These are phyloP conservation scores for Drosophila pectinifera DNA, from an alignment of 1,140 invertebrate species.

Conservation along the genomic window DNA sequence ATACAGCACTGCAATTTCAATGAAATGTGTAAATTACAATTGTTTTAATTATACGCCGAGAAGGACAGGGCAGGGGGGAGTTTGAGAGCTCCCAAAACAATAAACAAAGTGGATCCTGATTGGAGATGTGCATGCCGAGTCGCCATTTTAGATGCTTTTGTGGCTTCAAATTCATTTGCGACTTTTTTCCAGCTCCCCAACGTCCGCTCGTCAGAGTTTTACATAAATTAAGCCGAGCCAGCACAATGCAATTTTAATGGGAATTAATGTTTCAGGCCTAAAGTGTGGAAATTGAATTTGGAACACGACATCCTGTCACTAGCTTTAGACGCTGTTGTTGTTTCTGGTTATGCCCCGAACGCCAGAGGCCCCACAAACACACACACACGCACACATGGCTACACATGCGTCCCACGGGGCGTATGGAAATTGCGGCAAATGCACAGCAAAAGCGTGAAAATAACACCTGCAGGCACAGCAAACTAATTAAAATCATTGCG, in stretches of 20 bases:
- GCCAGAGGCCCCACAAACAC: slow-evolving; percentile 7
- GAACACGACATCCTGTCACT: slow-evolving; percentile 6
- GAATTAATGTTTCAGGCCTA: slow-evolving; percentile 60
- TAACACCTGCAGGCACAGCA: slow-evolving; percentile 63
- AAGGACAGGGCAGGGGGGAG: not conserved
- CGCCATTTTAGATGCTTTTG: slow-evolving; percentile 6
- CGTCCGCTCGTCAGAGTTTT: slow-evolving; percentile 47
- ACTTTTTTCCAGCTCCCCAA: slow-evolving; percentile 25
- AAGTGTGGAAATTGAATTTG: slow-evolving; percentile 65
- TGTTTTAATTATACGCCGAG: slow-evolving; percentile 42
- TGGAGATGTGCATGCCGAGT: slow-evolving; percentile 2
- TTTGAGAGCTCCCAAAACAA: slow-evolving; percentile 11
- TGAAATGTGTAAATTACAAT: slow-evolving; percentile 46
- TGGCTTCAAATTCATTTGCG: slow-evolving; percentile 34
- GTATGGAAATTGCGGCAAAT: slow-evolving; percentile 33
- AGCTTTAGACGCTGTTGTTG: not conserved
- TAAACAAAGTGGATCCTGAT: slow-evolving; percentile 29
- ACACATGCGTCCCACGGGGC: slow-evolving; percentile 1
- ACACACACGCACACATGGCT: not conserved
- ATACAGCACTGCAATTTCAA: slow-evolving; percentile 32
- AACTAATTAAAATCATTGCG: slow-evolving; percentile 72
- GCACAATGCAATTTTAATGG: slow-evolving; percentile 67
- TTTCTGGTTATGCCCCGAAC: slow-evolving; percentile 11
- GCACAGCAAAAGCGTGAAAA: slow-evolving; percentile 48
- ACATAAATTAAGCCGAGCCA: slow-evolving; percentile 54